Conservation (phyloP, 2,113 vertebrate species). For the Cavia porcellus region DNA sequence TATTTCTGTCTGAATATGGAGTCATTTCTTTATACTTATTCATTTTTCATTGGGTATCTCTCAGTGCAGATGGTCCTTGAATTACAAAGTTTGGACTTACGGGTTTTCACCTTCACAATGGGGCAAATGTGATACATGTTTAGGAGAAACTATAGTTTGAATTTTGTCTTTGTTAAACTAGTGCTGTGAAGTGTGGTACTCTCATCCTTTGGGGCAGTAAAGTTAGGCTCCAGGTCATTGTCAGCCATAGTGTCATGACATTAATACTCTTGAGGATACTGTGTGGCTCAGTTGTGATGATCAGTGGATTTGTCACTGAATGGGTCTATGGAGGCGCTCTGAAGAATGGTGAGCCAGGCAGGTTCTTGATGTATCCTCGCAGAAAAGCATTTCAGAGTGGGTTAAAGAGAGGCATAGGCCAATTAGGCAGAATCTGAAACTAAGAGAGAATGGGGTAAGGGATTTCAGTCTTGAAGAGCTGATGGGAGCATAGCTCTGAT, state of each 20-base stretch:
- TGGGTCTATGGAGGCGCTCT: not conserved
- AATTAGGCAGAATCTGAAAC: not conserved
- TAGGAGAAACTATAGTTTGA: not conserved
- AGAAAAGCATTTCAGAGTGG: not conserved
- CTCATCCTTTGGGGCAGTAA: not conserved
- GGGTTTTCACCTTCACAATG: not conserved
- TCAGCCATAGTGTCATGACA: not conserved
- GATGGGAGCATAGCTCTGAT: not conserved
- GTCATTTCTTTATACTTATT: not conserved
- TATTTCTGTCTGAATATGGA: not conserved
- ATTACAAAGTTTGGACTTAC: not conserved
- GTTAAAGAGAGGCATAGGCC: not conserved
- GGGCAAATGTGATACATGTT: not conserved
- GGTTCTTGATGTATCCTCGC: not conserved
- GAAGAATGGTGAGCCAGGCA: not conserved
- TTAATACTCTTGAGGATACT: too few species aligned
- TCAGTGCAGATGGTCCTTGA: not conserved
- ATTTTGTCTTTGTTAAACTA: not conserved
- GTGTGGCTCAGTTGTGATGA: not conserved
- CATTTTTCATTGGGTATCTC: not conserved
- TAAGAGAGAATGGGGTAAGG: not conserved
- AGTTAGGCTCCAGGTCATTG: not conserved
- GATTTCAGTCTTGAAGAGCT: not conserved
- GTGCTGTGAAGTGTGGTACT: too few species aligned
- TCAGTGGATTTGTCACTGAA: not conserved